Conservation (phyloP, 2,797 vertebrate genomes). For the Smutsia temminckii region DNA sequence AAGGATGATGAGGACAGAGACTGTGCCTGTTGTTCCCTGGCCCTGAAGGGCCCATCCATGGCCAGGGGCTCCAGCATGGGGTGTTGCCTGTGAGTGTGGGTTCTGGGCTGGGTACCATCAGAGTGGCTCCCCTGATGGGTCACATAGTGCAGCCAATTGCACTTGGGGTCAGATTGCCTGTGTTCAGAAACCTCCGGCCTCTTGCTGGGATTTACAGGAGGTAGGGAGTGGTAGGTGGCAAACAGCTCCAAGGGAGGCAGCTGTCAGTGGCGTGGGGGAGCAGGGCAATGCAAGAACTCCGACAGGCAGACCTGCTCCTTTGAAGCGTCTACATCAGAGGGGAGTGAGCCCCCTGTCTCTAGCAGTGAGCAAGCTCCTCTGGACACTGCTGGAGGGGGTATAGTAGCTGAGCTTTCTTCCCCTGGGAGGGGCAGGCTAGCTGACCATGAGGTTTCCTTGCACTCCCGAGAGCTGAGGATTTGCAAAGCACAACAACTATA, state of each 20-base stretch:
- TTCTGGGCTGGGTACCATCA: background rate
- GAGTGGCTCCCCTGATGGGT: background rate
- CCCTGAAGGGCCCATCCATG: background rate
- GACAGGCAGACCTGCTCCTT: background rate
- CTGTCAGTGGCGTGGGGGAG: background rate
- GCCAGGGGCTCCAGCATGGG: background rate
- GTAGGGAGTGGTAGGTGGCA: background rate
- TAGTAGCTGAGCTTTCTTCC: background rate
- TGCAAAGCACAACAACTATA: background rate
- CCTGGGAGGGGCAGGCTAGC: background rate
- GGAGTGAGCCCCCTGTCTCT: background rate
- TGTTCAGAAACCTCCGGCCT: background rate
- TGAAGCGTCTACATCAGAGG: background rate
- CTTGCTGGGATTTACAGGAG: background rate
- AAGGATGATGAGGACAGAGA: constrained; percentile 79
- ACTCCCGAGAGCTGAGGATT: background rate
- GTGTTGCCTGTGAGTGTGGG: background rate
- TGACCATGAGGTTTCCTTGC: background rate
- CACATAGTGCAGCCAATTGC: background rate
- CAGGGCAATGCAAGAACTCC: background rate
- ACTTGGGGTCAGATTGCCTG: background rate
- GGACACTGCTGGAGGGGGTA: background rate
- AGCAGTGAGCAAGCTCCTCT: background rate
- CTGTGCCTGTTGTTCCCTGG: constrained; percentile 52
- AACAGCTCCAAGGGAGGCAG: background rate